Percentiles rank a stretch among this genome's conserved stretches.
Evolutionary conservation across 2,888 invertebrate species (phyloP).

Genomic region (Glyphotaelius pellucidus): DNA sequence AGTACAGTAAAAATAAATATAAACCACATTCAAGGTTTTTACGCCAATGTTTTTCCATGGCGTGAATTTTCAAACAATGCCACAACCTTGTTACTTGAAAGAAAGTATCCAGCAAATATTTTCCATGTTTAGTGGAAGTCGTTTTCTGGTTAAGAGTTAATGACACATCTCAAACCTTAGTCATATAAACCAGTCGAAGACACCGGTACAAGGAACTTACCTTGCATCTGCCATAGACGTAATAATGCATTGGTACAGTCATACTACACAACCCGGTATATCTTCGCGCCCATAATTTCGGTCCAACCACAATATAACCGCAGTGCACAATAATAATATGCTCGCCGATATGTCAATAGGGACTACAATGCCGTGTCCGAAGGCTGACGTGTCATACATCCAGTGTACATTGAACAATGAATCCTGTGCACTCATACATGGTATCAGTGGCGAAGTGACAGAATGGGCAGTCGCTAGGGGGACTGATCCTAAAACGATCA

Average conservation of each 20-base stretch:
- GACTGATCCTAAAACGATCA: not conserved
- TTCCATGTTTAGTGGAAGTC: not conserved
- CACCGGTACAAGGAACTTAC: not conserved
- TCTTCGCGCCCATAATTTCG: constrained; percentile 26
- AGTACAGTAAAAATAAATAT: too few relatives aligned
- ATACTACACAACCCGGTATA: not conserved
- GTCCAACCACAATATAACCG: constrained; percentile 29
- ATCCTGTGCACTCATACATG: not conserved
- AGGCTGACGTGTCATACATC: constrained; percentile 36
- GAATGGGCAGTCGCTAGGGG: not conserved
- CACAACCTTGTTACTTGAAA: not conserved
- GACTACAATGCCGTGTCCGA: constrained; percentile 45
- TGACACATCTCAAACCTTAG: not conserved
- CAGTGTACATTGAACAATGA: constrained; percentile 24
- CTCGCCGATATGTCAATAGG: constrained; percentile 43
- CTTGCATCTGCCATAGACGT: not conserved
- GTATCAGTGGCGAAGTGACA: not conserved
- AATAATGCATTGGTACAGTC: not conserved
- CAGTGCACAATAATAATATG: constrained; percentile 40
- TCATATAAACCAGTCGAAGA: constrained; percentile 7
- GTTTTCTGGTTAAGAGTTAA: not conserved
- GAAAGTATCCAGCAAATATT: not conserved
- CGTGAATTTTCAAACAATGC: not conserved
- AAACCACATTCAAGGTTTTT: too few relatives aligned
- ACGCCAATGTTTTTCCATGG: too few relatives aligned